Percentiles rank a stretch among this genome's conserved stretches.
phyloP scores from a whole-genome alignment of 2,797 vertebrate species.

The Orientallactaga sibirica region DNA sequence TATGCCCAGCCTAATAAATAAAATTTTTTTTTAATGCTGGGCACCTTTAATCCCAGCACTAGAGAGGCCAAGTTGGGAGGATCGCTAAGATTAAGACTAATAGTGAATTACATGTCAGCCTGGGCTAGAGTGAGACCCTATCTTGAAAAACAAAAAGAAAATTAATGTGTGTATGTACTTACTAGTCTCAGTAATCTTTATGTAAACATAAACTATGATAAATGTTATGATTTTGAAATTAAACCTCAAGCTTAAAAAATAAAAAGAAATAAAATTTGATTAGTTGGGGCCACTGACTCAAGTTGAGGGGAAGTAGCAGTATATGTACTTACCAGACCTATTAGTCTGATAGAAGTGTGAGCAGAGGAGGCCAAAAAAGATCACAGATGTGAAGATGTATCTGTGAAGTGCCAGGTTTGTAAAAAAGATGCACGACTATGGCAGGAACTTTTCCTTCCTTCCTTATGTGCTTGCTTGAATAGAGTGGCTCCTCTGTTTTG shows the following conservation, averaged over 20 bases:
- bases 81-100: no score
- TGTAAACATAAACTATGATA: constrained; percentile 1
- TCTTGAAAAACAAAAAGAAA: no score
- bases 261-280: neutral
- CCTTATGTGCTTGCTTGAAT: neutral
- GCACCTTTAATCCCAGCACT: no score
- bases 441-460: neutral
- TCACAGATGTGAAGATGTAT: neutral
- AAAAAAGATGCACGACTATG: neutral
- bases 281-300: neutral
- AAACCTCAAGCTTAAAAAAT: neutral
- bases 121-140: no score
- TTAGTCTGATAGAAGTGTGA: neutral
- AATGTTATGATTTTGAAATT: constrained; percentile 46
- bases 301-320: neutral
- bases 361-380: neutral
- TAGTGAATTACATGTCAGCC: no score
- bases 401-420: neutral
- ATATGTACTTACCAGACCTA: neutral
- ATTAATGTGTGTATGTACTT: neutral
- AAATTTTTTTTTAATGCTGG: no score
- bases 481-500: neutral
- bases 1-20: no score
- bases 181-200: neutral
- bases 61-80: no score